Evolutionary conservation across 2,797 vertebrate genomes (phyloP), one percentile per base, ranked within the genome.

Genomic region (Falco concolor): DNA sequence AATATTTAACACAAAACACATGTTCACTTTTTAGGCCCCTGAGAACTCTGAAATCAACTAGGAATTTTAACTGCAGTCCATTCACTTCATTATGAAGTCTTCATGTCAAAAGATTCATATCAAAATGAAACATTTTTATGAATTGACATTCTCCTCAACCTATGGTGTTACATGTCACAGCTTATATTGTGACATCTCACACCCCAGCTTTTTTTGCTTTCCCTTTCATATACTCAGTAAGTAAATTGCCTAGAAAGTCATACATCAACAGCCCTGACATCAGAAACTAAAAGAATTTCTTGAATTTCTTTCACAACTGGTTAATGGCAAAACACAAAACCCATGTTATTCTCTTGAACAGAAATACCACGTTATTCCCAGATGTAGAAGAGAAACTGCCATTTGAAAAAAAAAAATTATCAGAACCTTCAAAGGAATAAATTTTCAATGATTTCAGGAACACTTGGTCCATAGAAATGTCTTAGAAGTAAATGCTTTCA

Each of bases 1-100:
- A 96, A 84, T 73, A 59, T 81, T 87, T 97, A 97, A 97, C 80
- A 83, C 52, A 94, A 96, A 98, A 95, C 97, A 97, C 50, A 91
- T 94, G 96, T 67, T 95, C 91, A 81, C 38, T 63, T 56, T 67
- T 93, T 68, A 88, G 56, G n/a, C 60, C 84, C 47, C 73, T 77
- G 82, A 95, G 76, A 97, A 88, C 84, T 92, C 70, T 91, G 78
- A 96, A 94, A 82, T 91, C 82, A 93, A 54, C 27, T 28, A 63
- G n/a, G 70, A 93, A 76, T 78, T 79, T 84, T 87, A 90, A 84
- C 74, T 92, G n/a, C 25, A 53, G 28, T 49, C 63, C 14, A 72
- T 54, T 91, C 30, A 36, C 32, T 85, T 92, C 38, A 64, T 34
- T 42, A 53, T 28, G 15, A 92, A 84, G 69, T 15, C 50, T 85